These are phyloP conservation scores for Diplodus puntazzo DNA, from an alignment of 2,797 vertebrate genomes.

Conservation along the genomic window DNA sequence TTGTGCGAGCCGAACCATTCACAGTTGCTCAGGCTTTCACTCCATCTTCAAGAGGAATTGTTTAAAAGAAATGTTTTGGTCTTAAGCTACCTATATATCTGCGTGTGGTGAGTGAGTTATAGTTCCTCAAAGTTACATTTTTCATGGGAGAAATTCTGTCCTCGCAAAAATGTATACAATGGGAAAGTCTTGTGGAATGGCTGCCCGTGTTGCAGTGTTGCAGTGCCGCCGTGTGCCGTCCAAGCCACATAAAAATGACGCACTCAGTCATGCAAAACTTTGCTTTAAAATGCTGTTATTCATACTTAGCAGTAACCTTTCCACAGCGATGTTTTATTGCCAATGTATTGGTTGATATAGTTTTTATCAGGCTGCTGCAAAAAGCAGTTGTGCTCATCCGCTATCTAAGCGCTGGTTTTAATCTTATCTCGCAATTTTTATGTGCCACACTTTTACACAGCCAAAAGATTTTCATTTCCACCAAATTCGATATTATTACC, in stretches of 20 bases:
- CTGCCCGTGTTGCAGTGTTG: background rate
- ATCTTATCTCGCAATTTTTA: slow-evolving; percentile 1
- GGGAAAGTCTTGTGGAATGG: background rate
- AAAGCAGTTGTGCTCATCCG: slow-evolving; percentile 6
- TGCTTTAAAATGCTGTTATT: slow-evolving; percentile 22
- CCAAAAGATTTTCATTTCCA: slow-evolving; percentile 1
- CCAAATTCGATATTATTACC: background rate
- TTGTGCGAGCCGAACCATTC: slow-evolving; percentile 7
- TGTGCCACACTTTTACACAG: background rate
- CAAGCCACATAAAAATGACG: background rate
- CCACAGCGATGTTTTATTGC: slow-evolving; percentile 10
- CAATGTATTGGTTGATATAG: slow-evolving; percentile 35
- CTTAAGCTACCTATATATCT: slow-evolving; percentile 15
- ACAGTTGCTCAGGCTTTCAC: slow-evolving; percentile 6
- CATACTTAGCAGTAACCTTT: slow-evolving; percentile 12
- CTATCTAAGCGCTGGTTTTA: background rate
- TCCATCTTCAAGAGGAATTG: slow-evolving; percentile 39
- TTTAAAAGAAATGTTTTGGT: background rate
- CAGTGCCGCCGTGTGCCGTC: background rate
- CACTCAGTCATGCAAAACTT: slow-evolving; percentile 23
- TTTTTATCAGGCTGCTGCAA: slow-evolving; percentile 21
- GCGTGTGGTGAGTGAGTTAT: slow-evolving; percentile 9
- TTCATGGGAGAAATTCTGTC: slow-evolving; percentile 12
- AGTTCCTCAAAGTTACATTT: slow-evolving; percentile 2
- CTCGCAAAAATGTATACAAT: background rate